Evolutionary conservation across 2,888 invertebrate species (phyloP), one percentile per base, ranked within the genome.

Genomic region (Drosophila prolongata): DNA sequence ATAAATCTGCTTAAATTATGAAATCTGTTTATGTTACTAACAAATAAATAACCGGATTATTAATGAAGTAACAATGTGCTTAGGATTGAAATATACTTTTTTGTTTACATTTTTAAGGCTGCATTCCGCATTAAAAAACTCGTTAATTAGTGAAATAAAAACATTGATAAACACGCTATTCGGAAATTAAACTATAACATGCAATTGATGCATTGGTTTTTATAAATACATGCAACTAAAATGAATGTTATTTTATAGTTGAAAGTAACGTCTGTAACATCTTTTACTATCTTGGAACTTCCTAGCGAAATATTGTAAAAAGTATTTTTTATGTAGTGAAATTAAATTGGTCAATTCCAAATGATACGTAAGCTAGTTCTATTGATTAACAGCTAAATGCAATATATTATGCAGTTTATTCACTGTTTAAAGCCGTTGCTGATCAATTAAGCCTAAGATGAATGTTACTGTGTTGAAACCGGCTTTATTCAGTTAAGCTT

Each of bases 401-500:
- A n/a, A n/a, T n/a, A n/a, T n/a, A n/a, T n/a, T n/a, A n/a, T n/a
- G n/a, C n/a, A n/a, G n/a, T n/a, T n/a, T n/a, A n/a, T n/a, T n/a
- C n/a, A n/a, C n/a, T n/a, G 14, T 10, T 24, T 8, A 24, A 24
- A 4, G 30, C n/a, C n/a, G n/a, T 8, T 13, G 27, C n/a, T 11
- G 34, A 16, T 34, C n/a, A n/a, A 47, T 34, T 16, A 34, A 16
- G 5, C 49, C 5, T 2, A 8, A 9, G 14, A 16, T 35, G 19
- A 24, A 9, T 24, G 37, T 43, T 27, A 8, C 42, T 35, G 16
- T n/a, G 6, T 19, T 8, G 0, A 16, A 37, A 14, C 19, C 13
- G 9, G 50, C 14, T 52, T 52, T 38, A 13, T 10, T 13, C 24
- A 46, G 44, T 38, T 46, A 38, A 57, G n/a, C 16, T 37, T 27